Conservation (phyloP, 2,888 invertebrate genomes). For the Tinea pellionella region DNA sequence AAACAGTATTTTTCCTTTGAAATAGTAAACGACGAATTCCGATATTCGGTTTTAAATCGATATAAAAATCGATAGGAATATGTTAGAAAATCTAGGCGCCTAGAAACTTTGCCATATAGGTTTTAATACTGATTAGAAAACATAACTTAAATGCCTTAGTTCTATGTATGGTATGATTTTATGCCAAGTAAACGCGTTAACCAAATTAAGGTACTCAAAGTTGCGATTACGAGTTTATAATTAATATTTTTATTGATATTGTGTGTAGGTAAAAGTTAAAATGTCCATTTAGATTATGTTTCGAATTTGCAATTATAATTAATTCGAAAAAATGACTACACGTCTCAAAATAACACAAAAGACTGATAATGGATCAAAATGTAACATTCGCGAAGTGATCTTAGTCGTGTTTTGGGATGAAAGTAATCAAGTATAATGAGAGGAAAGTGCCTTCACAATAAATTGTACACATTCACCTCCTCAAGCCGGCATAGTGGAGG, state of each 20-base stretch:
- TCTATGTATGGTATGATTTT: constrained; percentile 3
- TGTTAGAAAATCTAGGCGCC: constrained; percentile 1
- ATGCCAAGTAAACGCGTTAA: constrained; percentile 1
- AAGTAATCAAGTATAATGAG: too few species aligned
- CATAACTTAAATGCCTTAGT: not conserved
- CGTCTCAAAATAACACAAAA: too few species aligned
- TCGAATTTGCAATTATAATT: not conserved
- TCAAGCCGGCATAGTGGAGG: too few species aligned
- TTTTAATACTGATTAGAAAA: not conserved
- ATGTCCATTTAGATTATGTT: not conserved
- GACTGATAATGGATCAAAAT: too few species aligned
- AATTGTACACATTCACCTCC: too few species aligned
- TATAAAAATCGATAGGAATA: not conserved
- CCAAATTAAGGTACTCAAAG: not conserved
- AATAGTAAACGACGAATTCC: too few species aligned
- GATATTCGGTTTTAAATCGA: not conserved
- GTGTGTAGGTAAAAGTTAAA: not conserved
- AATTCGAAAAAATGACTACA: too few species aligned
- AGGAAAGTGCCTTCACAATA: too few species aligned
- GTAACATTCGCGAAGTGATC: too few species aligned
- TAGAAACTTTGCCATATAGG: not conserved
- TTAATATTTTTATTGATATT: not conserved
- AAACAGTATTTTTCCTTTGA: too few species aligned
- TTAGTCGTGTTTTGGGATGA: too few species aligned
- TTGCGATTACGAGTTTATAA: not conserved